phyloP scores from a whole-genome alignment of 1,140 invertebrate genomes.

The Aricia agestis region DNA sequence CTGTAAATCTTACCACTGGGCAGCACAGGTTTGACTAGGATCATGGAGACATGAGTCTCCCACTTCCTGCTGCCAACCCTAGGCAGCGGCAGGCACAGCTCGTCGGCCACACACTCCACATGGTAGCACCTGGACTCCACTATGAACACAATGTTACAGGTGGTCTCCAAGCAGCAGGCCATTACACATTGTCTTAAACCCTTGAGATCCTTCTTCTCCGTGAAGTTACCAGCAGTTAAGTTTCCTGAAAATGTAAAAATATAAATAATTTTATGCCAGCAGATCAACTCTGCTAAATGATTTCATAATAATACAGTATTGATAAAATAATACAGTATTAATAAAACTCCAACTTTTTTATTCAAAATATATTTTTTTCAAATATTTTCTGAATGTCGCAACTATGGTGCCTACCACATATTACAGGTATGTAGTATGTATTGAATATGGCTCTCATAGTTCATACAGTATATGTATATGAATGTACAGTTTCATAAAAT shows the following conservation, averaged over 20 bases:
- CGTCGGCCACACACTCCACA: conserved; percentile 82
- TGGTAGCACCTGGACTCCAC: conserved; percentile 86
- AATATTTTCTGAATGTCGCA: too few species aligned
- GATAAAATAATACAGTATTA: too few species aligned
- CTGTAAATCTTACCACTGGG: conserved; percentile 44
- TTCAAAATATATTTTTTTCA: too few species aligned
- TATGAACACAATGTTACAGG: conserved; percentile 88
- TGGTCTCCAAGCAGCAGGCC: conserved; percentile 81
- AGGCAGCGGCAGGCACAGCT: conserved; percentile 81
- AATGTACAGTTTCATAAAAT: too few species aligned
- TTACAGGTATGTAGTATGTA: too few species aligned
- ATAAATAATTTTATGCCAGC: neutral
- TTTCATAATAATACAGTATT: too few species aligned
- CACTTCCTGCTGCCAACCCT: conserved; percentile 75
- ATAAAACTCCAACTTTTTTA: too few species aligned
- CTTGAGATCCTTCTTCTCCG: conserved; percentile 75
- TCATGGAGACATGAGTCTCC: conserved; percentile 82
- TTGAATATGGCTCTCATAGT: too few species aligned
- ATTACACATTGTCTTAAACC: conserved; percentile 81
- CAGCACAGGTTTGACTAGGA: conserved; percentile 82
- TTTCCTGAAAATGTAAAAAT: conserved; percentile 65
- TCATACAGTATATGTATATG: too few species aligned
- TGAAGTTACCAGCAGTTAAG: conserved; percentile 78
- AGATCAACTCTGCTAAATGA: too few species aligned
- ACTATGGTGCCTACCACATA: too few species aligned